Evolutionary conservation across 2,888 invertebrate genomes (phyloP), one percentile per base, ranked within the genome.

Genomic region (Dynastes maya): DNA sequence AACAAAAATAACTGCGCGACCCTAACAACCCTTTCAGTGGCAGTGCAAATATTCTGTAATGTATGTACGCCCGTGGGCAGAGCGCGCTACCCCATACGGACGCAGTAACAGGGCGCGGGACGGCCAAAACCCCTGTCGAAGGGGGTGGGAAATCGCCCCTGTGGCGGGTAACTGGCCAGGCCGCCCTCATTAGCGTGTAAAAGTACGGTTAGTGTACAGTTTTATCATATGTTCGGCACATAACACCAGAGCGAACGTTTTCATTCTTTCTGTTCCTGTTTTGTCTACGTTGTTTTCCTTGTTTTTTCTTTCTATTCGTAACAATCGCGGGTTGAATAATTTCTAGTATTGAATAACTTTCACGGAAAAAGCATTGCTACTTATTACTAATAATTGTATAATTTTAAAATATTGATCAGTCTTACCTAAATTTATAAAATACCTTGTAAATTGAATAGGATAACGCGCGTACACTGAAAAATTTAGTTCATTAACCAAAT

Each of bases 121-220:
- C 77, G 80, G 79, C 78, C 80, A 80, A 63, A 79, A 79, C 76
- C 81, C 78, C 78, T 70, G 72, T 65, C 80, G 78, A 78, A 72
- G 80, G 83, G 83, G 80, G 80, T 80, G 78, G 82, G 78, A 76
- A 77, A 80, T 79, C 81, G 82, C 85, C 86, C 86, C 87, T 89
- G 89, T 84, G 89, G 89, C 88, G 88, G 88, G 87, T 88, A 88
- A 89, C 88, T 89, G 88, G 88, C 89, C 88, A 88, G 88, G 85
- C 87, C 85, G 88, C 87, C 87, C 88, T 88, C 89, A 88, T 89
- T 89, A 88, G 88, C 88, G 89, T 88, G 88, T 88, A 88, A 88
- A 88, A 88, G 87, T 88, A 87, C 87, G 87, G 86, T 87, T 84
- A 81, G 84, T 85, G 88, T 88, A 88, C 88, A 88, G 88, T 88